Percentiles rank a stretch among this genome's conserved stretches.
These are phyloP conservation scores for Lasioglossum figueresi DNA, from an alignment of 2,888 invertebrate species.

Conservation along the genomic window DNA sequence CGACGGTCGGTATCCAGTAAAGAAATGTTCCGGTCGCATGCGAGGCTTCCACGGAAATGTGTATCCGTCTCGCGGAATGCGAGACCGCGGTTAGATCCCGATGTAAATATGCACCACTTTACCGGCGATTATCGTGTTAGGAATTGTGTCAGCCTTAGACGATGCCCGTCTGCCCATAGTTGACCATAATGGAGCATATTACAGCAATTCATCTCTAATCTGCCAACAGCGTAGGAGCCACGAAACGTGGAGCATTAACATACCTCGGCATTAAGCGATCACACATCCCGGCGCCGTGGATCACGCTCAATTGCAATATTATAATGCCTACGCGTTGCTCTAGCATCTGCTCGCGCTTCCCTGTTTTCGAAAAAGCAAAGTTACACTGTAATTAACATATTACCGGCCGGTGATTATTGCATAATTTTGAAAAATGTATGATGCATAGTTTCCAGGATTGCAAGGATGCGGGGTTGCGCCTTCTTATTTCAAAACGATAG, in stretches of 20 bases:
- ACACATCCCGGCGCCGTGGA: slow-evolving; percentile 57
- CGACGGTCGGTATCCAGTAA: not conserved
- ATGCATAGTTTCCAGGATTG: too few species aligned
- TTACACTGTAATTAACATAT: too few species aligned
- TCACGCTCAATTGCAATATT: slow-evolving; percentile 51
- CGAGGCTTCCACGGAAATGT: slow-evolving; percentile 16
- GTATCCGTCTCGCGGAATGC: slow-evolving; percentile 14
- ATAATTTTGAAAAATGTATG: too few species aligned
- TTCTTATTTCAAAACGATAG: too few species aligned
- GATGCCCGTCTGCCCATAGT: slow-evolving; percentile 27
- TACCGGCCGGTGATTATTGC: too few species aligned
- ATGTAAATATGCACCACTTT: slow-evolving; percentile 37
- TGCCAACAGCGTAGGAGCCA: slow-evolving; percentile 69
- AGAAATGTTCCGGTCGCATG: not conserved
- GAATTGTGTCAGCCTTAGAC: slow-evolving; percentile 49
- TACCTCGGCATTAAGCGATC: slow-evolving; percentile 72
- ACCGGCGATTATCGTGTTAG: slow-evolving; percentile 48
- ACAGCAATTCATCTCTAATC: slow-evolving; percentile 66
- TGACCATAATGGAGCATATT: slow-evolving; percentile 57
- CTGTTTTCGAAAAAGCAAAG: not conserved
- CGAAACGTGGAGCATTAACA: slow-evolving; percentile 73
- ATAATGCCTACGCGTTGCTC: not conserved
- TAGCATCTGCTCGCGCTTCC: not conserved
- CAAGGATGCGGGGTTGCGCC: too few species aligned
- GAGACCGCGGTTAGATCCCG: slow-evolving; percentile 18